phyloP scores from a whole-genome alignment of 2,113 vertebrate species.

The Tympanuchus pallidicinctus region DNA sequence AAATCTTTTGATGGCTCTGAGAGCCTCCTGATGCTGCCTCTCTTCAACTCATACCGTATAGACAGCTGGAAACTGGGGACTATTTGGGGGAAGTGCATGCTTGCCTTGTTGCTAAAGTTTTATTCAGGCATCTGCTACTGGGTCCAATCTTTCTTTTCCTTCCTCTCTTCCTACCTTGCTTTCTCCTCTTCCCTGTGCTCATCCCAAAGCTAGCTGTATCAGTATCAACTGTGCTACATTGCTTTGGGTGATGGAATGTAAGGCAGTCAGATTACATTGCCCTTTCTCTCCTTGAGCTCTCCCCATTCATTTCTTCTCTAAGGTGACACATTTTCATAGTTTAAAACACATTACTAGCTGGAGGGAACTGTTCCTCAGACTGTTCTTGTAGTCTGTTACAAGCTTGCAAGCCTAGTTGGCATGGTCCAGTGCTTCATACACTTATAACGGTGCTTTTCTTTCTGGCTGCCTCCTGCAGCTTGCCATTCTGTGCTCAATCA shows the following conservation, averaged over 20 bases:
- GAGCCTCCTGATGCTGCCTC: background rate
- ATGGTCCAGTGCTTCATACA: background rate
- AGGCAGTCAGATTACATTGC: background rate
- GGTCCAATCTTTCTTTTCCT: background rate
- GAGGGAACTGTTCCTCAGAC: background rate
- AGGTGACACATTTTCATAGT: background rate
- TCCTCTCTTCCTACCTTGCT: background rate
- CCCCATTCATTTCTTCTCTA: background rate
- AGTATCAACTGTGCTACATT: background rate
- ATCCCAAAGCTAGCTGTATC: background rate
- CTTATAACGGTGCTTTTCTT: slow-evolving; percentile 11
- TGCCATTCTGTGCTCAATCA: background rate
- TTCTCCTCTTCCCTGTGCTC: background rate
- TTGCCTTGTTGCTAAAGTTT: background rate
- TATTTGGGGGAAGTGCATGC: background rate
- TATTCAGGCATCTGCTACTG: background rate
- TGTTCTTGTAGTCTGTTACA: background rate
- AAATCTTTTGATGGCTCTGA: background rate
- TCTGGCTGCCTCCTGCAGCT: background rate
- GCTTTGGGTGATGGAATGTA: background rate
- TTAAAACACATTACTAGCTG: background rate
- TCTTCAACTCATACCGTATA: background rate
- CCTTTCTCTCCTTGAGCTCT: background rate
- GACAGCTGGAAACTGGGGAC: background rate
- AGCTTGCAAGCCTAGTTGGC: background rate